Percentiles rank a stretch among this genome's conserved stretches.
phyloP scores from a whole-genome alignment of 2,797 vertebrate species.

The Oryzias sinensis region DNA sequence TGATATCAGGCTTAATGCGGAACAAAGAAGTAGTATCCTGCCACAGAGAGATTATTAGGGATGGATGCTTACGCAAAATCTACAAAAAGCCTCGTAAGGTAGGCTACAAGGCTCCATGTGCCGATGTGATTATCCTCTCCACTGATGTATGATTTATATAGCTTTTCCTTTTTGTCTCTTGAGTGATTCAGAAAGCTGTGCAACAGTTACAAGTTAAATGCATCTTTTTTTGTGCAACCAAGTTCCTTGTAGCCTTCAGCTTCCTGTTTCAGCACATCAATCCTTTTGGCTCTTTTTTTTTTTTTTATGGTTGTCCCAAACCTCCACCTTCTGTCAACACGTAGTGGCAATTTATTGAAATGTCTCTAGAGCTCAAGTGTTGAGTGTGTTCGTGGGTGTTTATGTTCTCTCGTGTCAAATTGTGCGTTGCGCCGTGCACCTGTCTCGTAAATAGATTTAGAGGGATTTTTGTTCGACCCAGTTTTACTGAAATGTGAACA shows the following conservation, averaged over 20 bases:
- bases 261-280: neutral
- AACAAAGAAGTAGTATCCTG: slow-evolving; percentile 17
- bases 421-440: neutral
- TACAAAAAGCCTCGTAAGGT: slow-evolving; percentile 11
- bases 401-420: slow-evolving; percentile 3
- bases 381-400: slow-evolving; percentile 4
- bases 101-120: neutral
- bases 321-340: slow-evolving; percentile 7
- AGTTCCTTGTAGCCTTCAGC: neutral
- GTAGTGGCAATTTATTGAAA: slow-evolving; percentile 15
- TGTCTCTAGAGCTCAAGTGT: slow-evolving; percentile 19
- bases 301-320: slow-evolving; percentile 8
- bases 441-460: slow-evolving; percentile 23
- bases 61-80: neutral
- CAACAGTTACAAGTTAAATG: neutral
- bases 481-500: slow-evolving; percentile 5
- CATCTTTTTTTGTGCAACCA: neutral
- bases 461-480: slow-evolving; percentile 1
- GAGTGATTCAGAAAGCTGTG: neutral
- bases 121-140: neutral
- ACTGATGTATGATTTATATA: neutral
- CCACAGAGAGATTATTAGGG: slow-evolving; percentile 19
- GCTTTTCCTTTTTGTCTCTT: neutral
- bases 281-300: slow-evolving; percentile 1
- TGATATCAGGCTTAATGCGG: slow-evolving; percentile 27